A percentile compares a stretch with the other conserved stretches of the same genome.
phyloP scores from a whole-genome alignment of 1,140 invertebrate genomes.

The Drosophila takahashii region DNA sequence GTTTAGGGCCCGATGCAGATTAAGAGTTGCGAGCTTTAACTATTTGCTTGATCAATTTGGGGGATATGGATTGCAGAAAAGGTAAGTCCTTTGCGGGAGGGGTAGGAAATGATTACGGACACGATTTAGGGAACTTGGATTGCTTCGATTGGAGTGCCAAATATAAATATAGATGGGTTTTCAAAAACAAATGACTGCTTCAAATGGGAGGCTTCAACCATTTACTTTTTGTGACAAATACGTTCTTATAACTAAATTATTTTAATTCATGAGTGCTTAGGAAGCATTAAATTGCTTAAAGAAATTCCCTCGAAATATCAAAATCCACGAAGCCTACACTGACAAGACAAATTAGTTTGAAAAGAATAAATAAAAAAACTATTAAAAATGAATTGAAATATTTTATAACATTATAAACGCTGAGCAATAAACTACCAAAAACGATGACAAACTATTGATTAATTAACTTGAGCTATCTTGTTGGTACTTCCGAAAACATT shows the following conservation, averaged over 20 bases:
- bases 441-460: constrained; percentile 4
- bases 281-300: no score
- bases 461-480: constrained; percentile 1
- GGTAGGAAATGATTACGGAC: constrained; percentile 5
- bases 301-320: no score
- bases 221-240: no score
- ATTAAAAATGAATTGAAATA: background rate
- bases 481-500: constrained; percentile 2
- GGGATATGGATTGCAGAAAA: constrained; percentile 20
- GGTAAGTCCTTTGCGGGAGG: constrained; percentile 4
- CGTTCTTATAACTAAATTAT: no score
- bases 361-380: background rate
- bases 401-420: background rate
- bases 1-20: constrained; percentile 52
- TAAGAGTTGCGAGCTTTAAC: constrained; percentile 48
- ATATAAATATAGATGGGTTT: background rate
- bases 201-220: background rate
- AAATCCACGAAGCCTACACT: no score
- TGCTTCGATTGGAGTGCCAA: background rate
- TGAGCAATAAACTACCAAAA: background rate
- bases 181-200: background rate
- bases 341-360: no score
- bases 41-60: constrained; percentile 54
- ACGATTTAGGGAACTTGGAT: background rate
- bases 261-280: no score